Conservation (phyloP, 2,888 invertebrate genomes). For the Thymelicus lineola region DNA sequence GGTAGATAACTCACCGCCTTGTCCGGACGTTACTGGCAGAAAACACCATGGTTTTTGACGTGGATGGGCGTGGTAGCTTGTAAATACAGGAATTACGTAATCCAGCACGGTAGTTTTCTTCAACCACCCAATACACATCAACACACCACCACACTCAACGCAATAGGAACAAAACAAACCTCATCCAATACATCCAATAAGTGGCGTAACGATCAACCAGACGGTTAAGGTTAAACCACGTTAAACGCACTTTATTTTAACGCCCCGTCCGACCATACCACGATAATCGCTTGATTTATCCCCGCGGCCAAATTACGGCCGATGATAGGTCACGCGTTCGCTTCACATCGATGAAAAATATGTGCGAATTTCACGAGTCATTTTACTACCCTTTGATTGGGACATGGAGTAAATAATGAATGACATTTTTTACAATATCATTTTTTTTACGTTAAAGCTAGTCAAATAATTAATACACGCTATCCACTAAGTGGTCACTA, state of each 20-base stretch:
- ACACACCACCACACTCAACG: not conserved
- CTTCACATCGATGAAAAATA: slow-evolving; percentile 25
- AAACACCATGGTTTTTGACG: no score
- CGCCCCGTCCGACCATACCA: slow-evolving; percentile 26
- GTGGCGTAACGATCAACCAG: slow-evolving; percentile 28
- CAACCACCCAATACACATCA: no score
- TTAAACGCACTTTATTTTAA: slow-evolving; percentile 27
- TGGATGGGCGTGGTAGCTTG: no score
- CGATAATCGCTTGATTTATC: slow-evolving; percentile 34
- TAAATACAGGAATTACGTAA: no score
- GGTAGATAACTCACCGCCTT: no score
- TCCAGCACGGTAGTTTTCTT: no score
- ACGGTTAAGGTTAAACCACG: slow-evolving; percentile 9
- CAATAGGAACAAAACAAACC: slow-evolving; percentile 24
- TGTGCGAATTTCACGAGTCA: slow-evolving; percentile 13
- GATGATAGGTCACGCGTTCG: slow-evolving; percentile 31
- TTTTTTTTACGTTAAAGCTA: not conserved
- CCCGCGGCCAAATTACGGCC: slow-evolving; percentile 24
- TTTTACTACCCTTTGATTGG: slow-evolving; percentile 12
- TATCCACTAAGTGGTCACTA: no score
- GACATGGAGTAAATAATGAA: not conserved
- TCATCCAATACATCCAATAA: slow-evolving; percentile 3
- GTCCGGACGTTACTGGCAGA: no score
- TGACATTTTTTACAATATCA: not conserved
- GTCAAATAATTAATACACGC: not conserved